Evolutionary conservation across 2,113 vertebrate genomes (phyloP).

Genomic region (Xyliphius kryptos): DNA sequence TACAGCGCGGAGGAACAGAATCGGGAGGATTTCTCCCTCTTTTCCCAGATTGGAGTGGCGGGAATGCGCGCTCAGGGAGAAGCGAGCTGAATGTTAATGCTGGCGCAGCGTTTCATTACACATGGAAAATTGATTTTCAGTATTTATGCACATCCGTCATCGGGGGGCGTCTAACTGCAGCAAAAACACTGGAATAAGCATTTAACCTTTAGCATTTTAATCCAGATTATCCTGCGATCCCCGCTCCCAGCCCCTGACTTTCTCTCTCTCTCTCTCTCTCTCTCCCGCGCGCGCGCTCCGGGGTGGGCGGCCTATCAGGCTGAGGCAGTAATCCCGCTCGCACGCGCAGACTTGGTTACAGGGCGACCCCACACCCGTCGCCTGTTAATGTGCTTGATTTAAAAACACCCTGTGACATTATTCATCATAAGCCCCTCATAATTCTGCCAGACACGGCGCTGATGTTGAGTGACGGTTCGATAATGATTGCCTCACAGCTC

Average conservation of each 20-base stretch:
- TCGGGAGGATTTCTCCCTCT: neutral
- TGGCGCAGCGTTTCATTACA: neutral
- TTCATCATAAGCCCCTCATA: conserved; percentile 36
- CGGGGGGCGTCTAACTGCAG: neutral
- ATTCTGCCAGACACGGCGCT: conserved; percentile 34
- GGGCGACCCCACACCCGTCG: neutral
- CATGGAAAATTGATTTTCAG: neutral
- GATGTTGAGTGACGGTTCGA: conserved; percentile 30
- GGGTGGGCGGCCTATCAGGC: conserved; percentile 7
- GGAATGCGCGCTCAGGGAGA: neutral
- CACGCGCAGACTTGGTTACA: neutral
- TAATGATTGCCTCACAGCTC: conserved; percentile 25
- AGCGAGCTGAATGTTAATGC: neutral
- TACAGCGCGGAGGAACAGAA: conserved; percentile 1
- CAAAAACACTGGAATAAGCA: conserved; percentile 16
- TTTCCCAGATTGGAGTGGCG: neutral
- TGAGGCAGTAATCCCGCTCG: conserved; percentile 37
- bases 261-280: no score
- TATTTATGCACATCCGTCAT: conserved; percentile 11
- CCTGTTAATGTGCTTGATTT: conserved; percentile 25
- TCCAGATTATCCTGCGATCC: conserved; percentile 35
- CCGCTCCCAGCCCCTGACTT: no score
- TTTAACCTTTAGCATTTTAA: conserved; percentile 40
- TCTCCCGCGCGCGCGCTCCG: neutral
- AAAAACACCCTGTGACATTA: conserved; percentile 27